A percentile compares a stretch with the other conserved stretches of the same genome.
Conservation (phyloP, 2,888 invertebrate species). For the Rotaria magnacalcarata region DNA sequence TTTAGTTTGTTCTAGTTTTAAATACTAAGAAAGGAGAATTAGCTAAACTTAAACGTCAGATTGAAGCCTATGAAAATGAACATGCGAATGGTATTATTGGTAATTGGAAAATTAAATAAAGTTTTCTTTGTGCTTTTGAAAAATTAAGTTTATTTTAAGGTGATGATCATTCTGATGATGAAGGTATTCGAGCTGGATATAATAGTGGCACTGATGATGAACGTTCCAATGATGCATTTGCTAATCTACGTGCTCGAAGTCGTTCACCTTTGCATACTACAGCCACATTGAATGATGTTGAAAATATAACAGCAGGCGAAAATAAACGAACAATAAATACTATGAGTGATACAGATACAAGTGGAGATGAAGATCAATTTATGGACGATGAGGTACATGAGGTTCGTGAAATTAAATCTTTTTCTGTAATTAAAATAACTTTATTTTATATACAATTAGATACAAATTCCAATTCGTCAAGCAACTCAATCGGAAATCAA, state of each 20-base stretch:
- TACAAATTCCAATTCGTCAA: slow-evolving; percentile 4
- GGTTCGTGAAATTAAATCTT: background rate
- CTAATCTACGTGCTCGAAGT: slow-evolving; percentile 19
- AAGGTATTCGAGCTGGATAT: background rate
- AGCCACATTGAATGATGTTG: background rate
- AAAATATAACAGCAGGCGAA: background rate
- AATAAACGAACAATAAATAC: background rate
- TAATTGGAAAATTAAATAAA: background rate
- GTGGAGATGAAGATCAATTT: background rate
- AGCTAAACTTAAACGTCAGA: background rate
- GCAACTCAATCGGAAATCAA: background rate
- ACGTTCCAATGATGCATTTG: slow-evolving; percentile 1
- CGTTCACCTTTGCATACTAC: background rate
- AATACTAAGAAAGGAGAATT: background rate
- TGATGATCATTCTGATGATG: background rate
- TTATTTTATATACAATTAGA: background rate
- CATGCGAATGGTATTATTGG: background rate
- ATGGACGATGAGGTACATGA: slow-evolving; percentile 18
- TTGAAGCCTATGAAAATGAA: slow-evolving; percentile 8
- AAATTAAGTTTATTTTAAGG: too few relatives aligned
- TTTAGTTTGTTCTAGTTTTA: background rate
- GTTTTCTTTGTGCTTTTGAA: too few relatives aligned
- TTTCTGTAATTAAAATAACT: background rate
- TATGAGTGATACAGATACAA: slow-evolving; percentile 16
- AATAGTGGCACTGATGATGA: background rate